Evolutionary conservation across 2,113 vertebrate genomes (phyloP), one percentile per base, ranked within the genome.

Genomic region (Neolamprologus modestus): DNA sequence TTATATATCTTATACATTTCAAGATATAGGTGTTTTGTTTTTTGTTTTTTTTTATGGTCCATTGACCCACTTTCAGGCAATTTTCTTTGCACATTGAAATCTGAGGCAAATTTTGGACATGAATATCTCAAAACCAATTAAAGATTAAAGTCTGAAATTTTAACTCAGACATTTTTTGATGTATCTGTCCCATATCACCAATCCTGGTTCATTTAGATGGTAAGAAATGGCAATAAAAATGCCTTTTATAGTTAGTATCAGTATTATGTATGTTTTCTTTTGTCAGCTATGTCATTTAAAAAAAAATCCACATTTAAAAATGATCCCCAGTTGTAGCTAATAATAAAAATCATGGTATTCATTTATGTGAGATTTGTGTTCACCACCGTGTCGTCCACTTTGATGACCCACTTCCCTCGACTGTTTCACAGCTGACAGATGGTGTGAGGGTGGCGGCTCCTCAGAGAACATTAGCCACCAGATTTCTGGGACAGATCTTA

Each of bases 401-500:
- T 35, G 61, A 81, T 82, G 90, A 84, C 90, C 86, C 79, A 88
- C 78, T 92, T 92, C 79, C 59, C n/a, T 52, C 59, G 76, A 26
- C 24, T 73, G 83, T 59, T 84, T 73, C 76, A n/a, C 5, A 7
- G 68, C 52, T n/a, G 85, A 78, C 93, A 92, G 92, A 94, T 91
- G 89, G 92, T 53, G 89, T 63, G 86, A 87, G 88, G 89, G 85
- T 57, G 73, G 84, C 6, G 68, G 21, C 84, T 92, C 79, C 88
- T 78, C 66, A 6, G 81, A 88, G 85, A 84, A 54, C 7, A 6
- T 45, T 54, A 57, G 90, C 57, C 73, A 84, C 83, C 90, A 89
- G 42, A 81, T 92, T 92, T 93, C 68, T 87, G 53, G 63, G 81
- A 61, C 88, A 89, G 50, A 91, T 80, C 45, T 31, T 71, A 79